Evolutionary conservation across 2,888 invertebrate genomes (phyloP).

Genomic region (Lepidochrysops patricia): DNA sequence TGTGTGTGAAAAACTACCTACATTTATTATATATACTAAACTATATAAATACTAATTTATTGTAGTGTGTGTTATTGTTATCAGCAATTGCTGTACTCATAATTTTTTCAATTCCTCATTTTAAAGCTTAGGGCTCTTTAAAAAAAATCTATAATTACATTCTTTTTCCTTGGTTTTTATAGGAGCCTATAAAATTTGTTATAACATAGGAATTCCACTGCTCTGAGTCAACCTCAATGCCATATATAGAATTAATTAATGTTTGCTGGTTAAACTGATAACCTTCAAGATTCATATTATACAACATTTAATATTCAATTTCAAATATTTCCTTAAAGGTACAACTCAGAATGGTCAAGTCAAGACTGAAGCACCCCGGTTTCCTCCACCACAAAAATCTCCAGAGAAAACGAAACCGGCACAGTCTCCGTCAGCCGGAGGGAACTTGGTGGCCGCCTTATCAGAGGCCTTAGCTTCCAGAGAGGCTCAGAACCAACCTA

Average conservation of each 20-base stretch:
- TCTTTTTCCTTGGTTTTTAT: too few relatives aligned
- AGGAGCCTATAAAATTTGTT: too few relatives aligned
- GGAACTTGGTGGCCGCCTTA: conserved; percentile 50
- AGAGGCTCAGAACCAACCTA: conserved; percentile 43
- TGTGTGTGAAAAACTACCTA: too few relatives aligned
- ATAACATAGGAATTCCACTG: background rate
- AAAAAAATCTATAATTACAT: too few relatives aligned
- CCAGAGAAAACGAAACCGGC: conserved; percentile 47
- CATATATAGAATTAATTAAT: background rate
- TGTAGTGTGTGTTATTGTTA: too few relatives aligned
- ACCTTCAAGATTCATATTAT: background rate
- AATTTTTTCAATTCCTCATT: too few relatives aligned
- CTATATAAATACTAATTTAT: too few relatives aligned
- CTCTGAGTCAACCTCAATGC: background rate
- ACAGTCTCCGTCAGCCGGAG: conserved; percentile 32
- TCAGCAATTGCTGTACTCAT: too few relatives aligned
- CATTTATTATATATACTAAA: too few relatives aligned
- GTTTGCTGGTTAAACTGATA: background rate
- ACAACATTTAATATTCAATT: background rate
- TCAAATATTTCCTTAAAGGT: conserved; percentile 30
- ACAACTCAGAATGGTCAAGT: conserved; percentile 57
- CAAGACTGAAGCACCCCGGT: conserved; percentile 50
- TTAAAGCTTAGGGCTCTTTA: too few relatives aligned
- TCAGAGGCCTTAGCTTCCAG: conserved; percentile 49
- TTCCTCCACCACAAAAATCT: conserved; percentile 42